Percentiles rank a stretch among this genome's conserved stretches.
These are phyloP conservation scores for Microcebus ravelobensis DNA, from an alignment of 2,113 vertebrate genomes.

Conservation along the genomic window DNA sequence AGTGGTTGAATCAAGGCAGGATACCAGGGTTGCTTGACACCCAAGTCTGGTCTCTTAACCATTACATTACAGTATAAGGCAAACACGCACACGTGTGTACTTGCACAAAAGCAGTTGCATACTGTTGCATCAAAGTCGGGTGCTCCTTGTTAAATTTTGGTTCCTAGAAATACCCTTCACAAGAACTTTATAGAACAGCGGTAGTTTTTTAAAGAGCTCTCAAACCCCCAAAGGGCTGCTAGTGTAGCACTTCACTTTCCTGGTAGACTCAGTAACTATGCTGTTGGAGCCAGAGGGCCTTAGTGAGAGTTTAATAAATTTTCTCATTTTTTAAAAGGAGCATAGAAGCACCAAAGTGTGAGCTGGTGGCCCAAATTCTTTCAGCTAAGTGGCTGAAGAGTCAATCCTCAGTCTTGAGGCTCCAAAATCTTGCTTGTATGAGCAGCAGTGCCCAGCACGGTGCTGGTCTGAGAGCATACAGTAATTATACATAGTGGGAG, in stretches of 20 bases:
- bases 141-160: not conserved
- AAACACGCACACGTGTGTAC: not conserved
- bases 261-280: not conserved
- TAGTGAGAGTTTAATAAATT: not conserved
- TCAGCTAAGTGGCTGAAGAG: not conserved
- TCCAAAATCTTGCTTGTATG: not conserved
- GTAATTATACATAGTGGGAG: not conserved
- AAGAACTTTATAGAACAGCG: not conserved
- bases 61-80: not conserved
- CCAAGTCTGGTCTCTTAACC: not conserved
- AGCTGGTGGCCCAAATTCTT: not conserved
- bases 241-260: not conserved
- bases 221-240: not conserved
- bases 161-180: not conserved
- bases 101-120: not conserved
- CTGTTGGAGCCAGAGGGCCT: not conserved
- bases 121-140: not conserved
- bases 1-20: not conserved
- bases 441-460: not conserved
- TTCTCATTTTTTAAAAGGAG: not conserved
- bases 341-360: not conserved
- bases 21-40: not conserved
- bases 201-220: not conserved
- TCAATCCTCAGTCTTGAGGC: not conserved
- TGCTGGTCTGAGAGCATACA: not conserved